phyloP scores from a whole-genome alignment of 2,797 vertebrate genomes.

The Natrix natrix region DNA sequence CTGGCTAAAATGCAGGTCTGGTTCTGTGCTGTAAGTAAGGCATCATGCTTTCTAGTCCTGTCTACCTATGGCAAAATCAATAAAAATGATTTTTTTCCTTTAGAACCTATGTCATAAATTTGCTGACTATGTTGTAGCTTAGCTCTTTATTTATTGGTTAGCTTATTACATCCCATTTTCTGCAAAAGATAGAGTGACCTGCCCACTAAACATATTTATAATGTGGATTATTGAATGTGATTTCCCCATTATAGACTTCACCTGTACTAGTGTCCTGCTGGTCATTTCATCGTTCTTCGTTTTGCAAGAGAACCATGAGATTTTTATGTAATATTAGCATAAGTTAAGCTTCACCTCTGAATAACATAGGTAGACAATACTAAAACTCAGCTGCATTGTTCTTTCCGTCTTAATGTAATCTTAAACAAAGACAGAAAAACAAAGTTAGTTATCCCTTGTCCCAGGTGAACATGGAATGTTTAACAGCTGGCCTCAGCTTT shows the following conservation, averaged over 20 bases:
- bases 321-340: constrained; percentile 48
- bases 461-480: constrained; percentile 54
- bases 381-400: constrained; percentile 38
- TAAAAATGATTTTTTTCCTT: not conserved
- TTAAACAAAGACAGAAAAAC: constrained; percentile 63
- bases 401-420: constrained; percentile 45
- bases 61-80: not conserved
- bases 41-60: no score
- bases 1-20: not conserved
- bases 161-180: not conserved
- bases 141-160: not conserved
- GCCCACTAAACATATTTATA: not conserved
- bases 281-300: constrained; percentile 13
- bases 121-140: not conserved
- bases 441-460: constrained; percentile 24
- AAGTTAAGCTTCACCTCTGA: constrained; percentile 34
- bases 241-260: not conserved
- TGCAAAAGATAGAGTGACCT: not conserved
- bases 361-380: constrained; percentile 35
- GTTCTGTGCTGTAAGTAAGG: not conserved
- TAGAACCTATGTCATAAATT: not conserved
- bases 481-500: constrained; percentile 47
- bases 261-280: not conserved
- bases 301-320: constrained; percentile 25
- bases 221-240: not conserved